Base-by-base conservation (phyloP, 1,140 invertebrate species). In the Holcopasites calliopsidis region DNA sequence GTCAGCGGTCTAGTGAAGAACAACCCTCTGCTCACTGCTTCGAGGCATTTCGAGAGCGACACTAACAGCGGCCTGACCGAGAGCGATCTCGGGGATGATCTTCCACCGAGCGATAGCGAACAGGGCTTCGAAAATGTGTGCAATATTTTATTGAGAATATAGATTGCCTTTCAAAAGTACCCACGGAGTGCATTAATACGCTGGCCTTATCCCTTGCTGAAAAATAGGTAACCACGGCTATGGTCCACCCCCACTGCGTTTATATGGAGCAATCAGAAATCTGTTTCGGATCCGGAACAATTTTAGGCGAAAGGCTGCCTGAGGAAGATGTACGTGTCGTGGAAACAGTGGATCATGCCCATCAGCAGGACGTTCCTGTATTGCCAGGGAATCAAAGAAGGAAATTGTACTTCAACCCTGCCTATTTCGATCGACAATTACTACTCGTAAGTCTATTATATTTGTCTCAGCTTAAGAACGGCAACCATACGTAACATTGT, bases 391-490 rank as follows among this genome's bases (percentile, higher is more conserved):
- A 92, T 68, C 94, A 95, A 10, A 92, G 96, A 65, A 94, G 95
- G 73, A 97, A 97, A 84, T 91, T 97, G 0, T 97, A 97, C 85
- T 97, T 97, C 81, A 97, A 97, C 89, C 96, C 96, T 1, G 95
- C 96, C 3, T 97, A 97, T 86, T 97, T 97, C 85, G 96, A 97
- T 86, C 95, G 95, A 49, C 96, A 97, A 85, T 86, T 97, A 31
- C 91, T 97, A 82, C 89, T 95, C 91, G 96, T 97, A 92, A 93
- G 93, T 10, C 10, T 6, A 5, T 2, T 47, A n/a, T n/a, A n/a
- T n/a, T n/a, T n/a, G n/a, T n/a, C n/a, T n/a, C n/a, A n/a, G n/a
- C n/a, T n/a, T n/a, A n/a, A n/a, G n/a, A n/a, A n/a, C n/a, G n/a
- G n/a, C n/a, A n/a, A n/a, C n/a, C n/a, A n/a, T n/a, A n/a, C n/a